Evolutionary conservation across 1,140 invertebrate species (phyloP), one percentile per base, ranked within the genome.

Genomic region (Drosophila athabasca): DNA sequence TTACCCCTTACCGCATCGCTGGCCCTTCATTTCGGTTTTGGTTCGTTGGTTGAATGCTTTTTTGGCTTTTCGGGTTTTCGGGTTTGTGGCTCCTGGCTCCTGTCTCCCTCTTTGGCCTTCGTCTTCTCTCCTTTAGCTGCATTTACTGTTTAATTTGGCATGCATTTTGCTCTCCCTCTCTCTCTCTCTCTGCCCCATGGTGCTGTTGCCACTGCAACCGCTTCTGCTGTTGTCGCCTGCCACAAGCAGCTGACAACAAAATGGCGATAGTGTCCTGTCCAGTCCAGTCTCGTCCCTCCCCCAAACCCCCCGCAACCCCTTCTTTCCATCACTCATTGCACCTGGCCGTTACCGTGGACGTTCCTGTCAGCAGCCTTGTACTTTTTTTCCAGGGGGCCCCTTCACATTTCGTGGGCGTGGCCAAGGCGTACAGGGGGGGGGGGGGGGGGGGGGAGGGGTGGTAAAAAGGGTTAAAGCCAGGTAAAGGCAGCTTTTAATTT

Each of bases 201-300:
- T 9, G 29, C 9, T 39, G 35, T 4, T 39, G 35, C 35, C 35
- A 39, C 35, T 39, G 35, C 35, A 39, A 13, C 43, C 54, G 35
- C 45, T 61, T 62, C 57, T 64, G 59, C 60, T 76, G 67, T 61
- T 84, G 81, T 87, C 82, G 81, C 68, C 82, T 87, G 81, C 82
- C 82, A 80, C 65, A 64, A 87, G 77, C 81, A 87, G 77, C 73
- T 78, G 82, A 72, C 74, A 68, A 76, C 78, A 85, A 85, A 85
- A 85, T 85, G 82, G 82, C 83, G 81, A 67, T 67, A 65, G 67
- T 57, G 77, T 55, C 35, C 6, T 19, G 39, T 49, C 29, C 70
- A n/a, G 39, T 49, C 29, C 70, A n/a, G 6, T 6, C 35, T 13
- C 8, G 41, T 0, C 19, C 17, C 6, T 26, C 43, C 29, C 31